Evolutionary conservation across 2,113 vertebrate genomes (phyloP), one percentile per base, ranked within the genome.

Genomic region (Cyrtonyx montezumae): DNA sequence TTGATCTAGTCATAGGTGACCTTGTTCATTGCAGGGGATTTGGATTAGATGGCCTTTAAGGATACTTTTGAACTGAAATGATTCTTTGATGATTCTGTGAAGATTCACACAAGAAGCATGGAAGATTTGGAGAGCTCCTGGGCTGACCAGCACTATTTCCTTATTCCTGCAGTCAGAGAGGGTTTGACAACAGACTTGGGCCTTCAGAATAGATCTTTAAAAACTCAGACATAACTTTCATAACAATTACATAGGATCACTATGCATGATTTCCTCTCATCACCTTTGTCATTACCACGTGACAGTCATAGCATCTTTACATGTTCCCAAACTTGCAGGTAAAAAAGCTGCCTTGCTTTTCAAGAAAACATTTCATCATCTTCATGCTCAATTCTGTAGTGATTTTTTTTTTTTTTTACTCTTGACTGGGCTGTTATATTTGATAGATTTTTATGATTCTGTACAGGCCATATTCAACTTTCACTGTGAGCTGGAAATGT

Each of bases 21-120:
- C 28, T 28, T 55, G 28, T 55, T 32, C 53, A 55, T 18, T 55
- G 28, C 6, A 10, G 28, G 17, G 9, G 53, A 18, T 30, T 55
- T 55, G 53, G 30, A 55, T 9, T 32, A 55, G 53, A 18, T 55
- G 53, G 17, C 9, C 53, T 32, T 32, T 55, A 55, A 30, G 17
- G 53, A 16, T 55, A 17, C 53, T 55, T 55, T 32, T 13, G 9
- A 55, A 55, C 17, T 56, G 28, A 56, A 18, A 56, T 56, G 17
- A 19, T 19, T 56, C 30, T 56, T 32, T 32, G 17, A 56, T 56
- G 53, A 56, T 56, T 56, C 53, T 32, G 30, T 11, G 17, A 37
- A 21, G 13, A 43, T 19, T 13, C 1, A 0, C 23, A 17, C 34
- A 10, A 61, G 0, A 1, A 56, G 32, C 37, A 28, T 5, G 22